Evolutionary conservation across 2,888 invertebrate species (phyloP), one percentile per base, ranked within the genome.

Genomic region (Synanthedon andrenaeformis): DNA sequence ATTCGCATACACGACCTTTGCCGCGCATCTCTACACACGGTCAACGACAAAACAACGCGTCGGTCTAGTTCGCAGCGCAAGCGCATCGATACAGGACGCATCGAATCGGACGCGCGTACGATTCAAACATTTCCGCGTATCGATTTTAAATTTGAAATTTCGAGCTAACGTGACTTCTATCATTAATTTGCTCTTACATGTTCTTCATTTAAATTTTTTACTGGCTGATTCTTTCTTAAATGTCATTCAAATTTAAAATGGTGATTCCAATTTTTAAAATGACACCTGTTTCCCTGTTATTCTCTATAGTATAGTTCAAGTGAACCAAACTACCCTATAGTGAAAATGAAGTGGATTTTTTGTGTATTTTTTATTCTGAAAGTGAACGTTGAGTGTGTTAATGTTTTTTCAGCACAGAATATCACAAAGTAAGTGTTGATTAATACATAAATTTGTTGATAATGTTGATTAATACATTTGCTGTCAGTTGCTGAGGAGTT

Each of bases 21-120:
- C 56, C 57, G 42, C 50, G 59, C 59, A 59, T 58, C 65, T 28
- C 28, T 62, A 67, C 61, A 58, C 59, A 61, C 62, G 58, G 58
- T 60, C 64, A 61, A 59, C 67, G 59, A 55, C 64, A 51, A 35
- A 35, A 35, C 35, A 35, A 35, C 8, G 35, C 51, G 17, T 8
- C 41, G 14, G 50, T 41, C 56, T 64, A 67, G 67, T 69, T 59
- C 58, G 61, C 59, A 57, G 63, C 69, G 72, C 70, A 60, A 62
- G 69, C 69, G 70, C 69, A 60, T 55, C 54, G 50, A 49, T 48
- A 23, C 42, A 50, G 41, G 53, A 50, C 42, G 51, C 12, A 17
- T 42, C 23, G 35, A 35, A 35, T 35, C 42, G 49, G 17, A 53
- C 28, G 42, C 57, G 56, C 55, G 11, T 59, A 59, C 57, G 52